Base-by-base conservation (phyloP, 2,797 vertebrate genomes). In the Dicrostonyx torquatus region DNA sequence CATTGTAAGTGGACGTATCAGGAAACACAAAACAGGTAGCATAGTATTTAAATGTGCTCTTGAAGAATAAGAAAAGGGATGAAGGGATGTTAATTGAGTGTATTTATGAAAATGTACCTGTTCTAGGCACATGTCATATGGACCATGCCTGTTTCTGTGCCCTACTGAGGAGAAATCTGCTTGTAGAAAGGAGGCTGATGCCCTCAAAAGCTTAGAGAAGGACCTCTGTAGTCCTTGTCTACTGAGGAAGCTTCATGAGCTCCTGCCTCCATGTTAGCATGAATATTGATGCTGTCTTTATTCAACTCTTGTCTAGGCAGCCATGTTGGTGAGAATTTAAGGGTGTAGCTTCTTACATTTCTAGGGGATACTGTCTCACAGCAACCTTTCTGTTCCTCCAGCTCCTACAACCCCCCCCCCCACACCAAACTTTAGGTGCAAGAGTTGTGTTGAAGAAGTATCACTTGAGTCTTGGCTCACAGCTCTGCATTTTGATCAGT, bases 11-110 rank as follows among this genome's bases (percentile, higher is more conserved):
- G 5, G 22, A 79, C 48, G 50, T 94, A 90, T 43, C 79, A 78
- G 29, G 40, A 73, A 70, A 90, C 79, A 20, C 37, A 73, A 70
- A 78, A 91, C 18, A 77, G 22, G 40, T 10, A 87, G 50, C 87
- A 93, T 86, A 60, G 43, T 76, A 77, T 87, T 86, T 92, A 88
- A 95, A 43, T 92, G 7, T 4, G 2, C 2, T 68, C 31, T 84
- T 96, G 29, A 88, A 6, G 12, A 89, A 45, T 79, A 72, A 58
- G 40, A 73, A 76, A 29, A 82, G 68, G 72, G 88, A 37, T 93
- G 26, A 29, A 82, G 68, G 72, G 88, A 37, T 93, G 26, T 37
- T 96, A 91, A 84, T 83, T 93, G 53, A 29, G 50, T 96, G 10
- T 34, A 73, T 77, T 66, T 22, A 14, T 6, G 37, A 4, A 29